phyloP scores from a whole-genome alignment of 2,113 vertebrate genomes.

The Notarius quadriscutis region DNA sequence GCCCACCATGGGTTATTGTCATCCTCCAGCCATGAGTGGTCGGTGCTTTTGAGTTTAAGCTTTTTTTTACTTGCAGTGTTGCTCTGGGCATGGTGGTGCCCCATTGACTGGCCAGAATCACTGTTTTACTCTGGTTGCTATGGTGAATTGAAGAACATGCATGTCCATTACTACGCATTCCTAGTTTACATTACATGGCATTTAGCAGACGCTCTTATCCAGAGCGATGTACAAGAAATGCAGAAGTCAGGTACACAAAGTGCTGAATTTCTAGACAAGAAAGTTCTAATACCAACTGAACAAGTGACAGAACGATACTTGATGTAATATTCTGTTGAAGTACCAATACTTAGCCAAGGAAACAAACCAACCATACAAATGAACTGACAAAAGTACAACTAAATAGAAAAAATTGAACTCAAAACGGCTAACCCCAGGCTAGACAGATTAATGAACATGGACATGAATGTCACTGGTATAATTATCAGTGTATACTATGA shows the following conservation, averaged over 20 bases:
- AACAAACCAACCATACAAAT: too few relatives aligned
- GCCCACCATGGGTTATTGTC: background rate
- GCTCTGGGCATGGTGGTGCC: background rate
- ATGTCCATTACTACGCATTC: background rate
- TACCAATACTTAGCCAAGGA: too few relatives aligned
- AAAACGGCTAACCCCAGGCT: too few relatives aligned
- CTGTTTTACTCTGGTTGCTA: background rate
- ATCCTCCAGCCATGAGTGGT: background rate
- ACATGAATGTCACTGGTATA: background rate
- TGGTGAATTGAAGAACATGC: background rate
- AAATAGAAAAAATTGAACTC: too few relatives aligned
- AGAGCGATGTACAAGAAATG: too few relatives aligned
- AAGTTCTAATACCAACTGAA: too few relatives aligned
- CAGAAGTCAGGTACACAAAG: too few relatives aligned
- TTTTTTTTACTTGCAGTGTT: background rate
- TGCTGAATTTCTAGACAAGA: too few relatives aligned
- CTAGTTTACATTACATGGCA: background rate
- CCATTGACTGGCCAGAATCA: background rate
- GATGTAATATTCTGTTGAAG: too few relatives aligned
- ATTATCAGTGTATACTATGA: background rate
- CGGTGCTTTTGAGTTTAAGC: background rate
- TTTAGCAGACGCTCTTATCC: too few relatives aligned
- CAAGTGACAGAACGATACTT: too few relatives aligned
- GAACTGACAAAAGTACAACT: too few relatives aligned
- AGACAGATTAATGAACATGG: background rate